Base-by-base conservation (phyloP, 1,140 invertebrate genomes). In the Papilio polytes region DNA sequence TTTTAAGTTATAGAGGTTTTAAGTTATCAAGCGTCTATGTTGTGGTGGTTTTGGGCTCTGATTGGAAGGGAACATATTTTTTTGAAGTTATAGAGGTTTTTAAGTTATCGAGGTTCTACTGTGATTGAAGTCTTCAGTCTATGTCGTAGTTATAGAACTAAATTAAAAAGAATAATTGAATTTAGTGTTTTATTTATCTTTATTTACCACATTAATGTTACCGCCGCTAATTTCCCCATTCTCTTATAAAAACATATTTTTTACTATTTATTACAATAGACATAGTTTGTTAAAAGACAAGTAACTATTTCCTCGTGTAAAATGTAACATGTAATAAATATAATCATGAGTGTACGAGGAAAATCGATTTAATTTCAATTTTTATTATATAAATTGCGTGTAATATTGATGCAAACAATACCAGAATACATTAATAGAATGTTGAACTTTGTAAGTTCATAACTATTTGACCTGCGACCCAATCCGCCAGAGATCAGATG, bases 341-440 rank as follows among this genome's bases (percentile, higher is more conserved):
- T 13, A 15, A 31, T 26, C 2, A 66, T 70, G 31, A 70, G 63
- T 36, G 12, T 26, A 51, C 22, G 44, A 22, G 22, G 44, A 51
- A 51, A 74, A 51, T 74, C 20, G 12, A 74, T 74, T 46, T 26
- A 22, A 48, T 72, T 73, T 80, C 46, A 80, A 53, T 73, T 73
- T 77, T 84, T 84, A 82, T 82, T 76, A 78, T 46, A n/a, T 48
- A 26, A 48, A 80, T 74, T 80, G 74, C 66, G 48, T 76, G 78
- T 41, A 82, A 78, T 74, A 78, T 86, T 79, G 79, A 81, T 81
- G 59, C 78, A 81, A 83, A 80, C 76, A 59, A 70, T 73, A 74
- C 73, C 72, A 80, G 74, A 80, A 72, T 8, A 83, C 81, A 85
- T 85, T 84, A 85, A 80, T 83, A 85, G 85, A 74, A 53, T 84